Conservation (phyloP, 2,113 vertebrate species). For the Gadus macrocephalus region DNA sequence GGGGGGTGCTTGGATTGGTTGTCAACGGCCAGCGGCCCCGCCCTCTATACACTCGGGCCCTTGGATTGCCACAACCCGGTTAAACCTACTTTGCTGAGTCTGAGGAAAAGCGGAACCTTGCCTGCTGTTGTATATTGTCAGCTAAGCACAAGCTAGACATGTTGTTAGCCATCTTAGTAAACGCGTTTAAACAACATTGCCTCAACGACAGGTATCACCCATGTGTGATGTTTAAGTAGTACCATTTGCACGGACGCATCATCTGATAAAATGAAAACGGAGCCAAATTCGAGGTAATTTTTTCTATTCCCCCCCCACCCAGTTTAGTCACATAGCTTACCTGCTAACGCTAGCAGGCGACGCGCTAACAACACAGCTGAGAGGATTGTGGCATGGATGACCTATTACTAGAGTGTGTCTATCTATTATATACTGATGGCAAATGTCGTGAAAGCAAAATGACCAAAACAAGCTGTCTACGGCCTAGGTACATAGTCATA, state of each 20-base stretch:
- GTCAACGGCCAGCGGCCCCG: no score
- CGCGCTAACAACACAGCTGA: slow-evolving; percentile 33
- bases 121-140: slow-evolving; percentile 20
- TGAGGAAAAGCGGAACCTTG: slow-evolving; percentile 35
- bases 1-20: no score
- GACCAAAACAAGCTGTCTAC: no score
- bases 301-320: neutral
- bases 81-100: neutral
- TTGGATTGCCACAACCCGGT: no score
- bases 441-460: no score
- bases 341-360: slow-evolving; percentile 22
- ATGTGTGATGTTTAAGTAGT: neutral
- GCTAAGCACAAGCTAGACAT: slow-evolving; percentile 12
- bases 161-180: slow-evolving; percentile 4
- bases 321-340: slow-evolving; percentile 2
- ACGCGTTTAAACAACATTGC: neutral
- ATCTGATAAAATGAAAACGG: slow-evolving; percentile 2
- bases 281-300: slow-evolving; percentile 16
- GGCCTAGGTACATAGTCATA: no score
- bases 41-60: no score
- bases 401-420: neutral
- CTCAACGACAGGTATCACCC: neutral
- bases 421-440: no score
- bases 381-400: neutral
- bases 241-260: neutral